Evolutionary conservation across 2,888 invertebrate species (phyloP), one percentile per base, ranked within the genome.

Genomic region (Poecilobothrus nobilitatus): DNA sequence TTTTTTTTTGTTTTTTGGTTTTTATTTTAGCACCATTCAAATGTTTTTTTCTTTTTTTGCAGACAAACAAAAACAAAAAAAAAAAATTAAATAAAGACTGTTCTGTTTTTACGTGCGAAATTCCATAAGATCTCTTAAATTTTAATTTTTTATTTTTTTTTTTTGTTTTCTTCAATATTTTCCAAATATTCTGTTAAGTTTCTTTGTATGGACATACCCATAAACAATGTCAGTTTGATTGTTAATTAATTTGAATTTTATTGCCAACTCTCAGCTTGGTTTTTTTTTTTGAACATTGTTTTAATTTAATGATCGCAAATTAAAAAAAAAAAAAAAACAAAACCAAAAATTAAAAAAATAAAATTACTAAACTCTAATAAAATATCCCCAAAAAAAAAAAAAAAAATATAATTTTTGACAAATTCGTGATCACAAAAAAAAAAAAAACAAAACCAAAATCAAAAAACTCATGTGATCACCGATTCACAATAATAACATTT

Each of bases 191-290:
- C 2, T 53, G 6, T 53, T 37, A 1, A 53, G 18, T 41, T 41
- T 41, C 41, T 41, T 41, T 53, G 53, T 53, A 53, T 53, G 53
- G 15, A 18, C 15, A 53, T 53, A 53, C 53, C 18, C 9, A 53
- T 53, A 53, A 53, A 53, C 53, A 53, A 53, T 53, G 53, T 53
- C 53, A 53, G 15, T n/a, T 53, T 53, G 15, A 53, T 53, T 53
- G 53, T 53, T 53, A 53, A 53, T 53, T 53, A 53, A 53, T 53
- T 53, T 53, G 53, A 53, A 53, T 53, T 53, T 53, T 53, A 53
- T 18, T 53, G 18, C 18, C 53, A 53, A 12, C 41, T 53, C 53
- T 37, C 53, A 53, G 15, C 18, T 53, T 53, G 53, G 18, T 53
- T 53, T 53, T 12, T 12, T 12, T 41, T 27, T 27, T 27, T 18